Base-by-base conservation (phyloP, 2,797 vertebrate genomes). In the Sebastes oblongus region DNA sequence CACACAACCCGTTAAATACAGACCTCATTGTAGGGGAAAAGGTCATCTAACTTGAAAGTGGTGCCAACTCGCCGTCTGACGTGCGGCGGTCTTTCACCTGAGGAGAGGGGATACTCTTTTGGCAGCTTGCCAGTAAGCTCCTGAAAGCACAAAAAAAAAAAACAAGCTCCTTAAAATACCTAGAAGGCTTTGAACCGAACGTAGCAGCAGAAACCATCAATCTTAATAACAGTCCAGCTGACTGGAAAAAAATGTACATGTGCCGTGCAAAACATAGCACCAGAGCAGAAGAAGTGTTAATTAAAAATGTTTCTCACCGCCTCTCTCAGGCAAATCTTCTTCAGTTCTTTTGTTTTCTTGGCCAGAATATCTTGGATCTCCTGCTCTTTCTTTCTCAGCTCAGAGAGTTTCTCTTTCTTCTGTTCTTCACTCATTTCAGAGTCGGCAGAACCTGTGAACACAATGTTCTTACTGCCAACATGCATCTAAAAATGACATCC, bases 61-160 rank as follows among this genome's bases (percentile, higher is more conserved):
- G 98, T 97, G 58, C 98, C 98, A 20, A 99, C 95, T 8, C 98
- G 95, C 66, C 96, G 96, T 61, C 98, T 94, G 92, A 99, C 92
- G 75, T 95, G 97, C 4, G 98, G 98, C 20, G 96, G 96, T 54
- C 96, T 97, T 92, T 99, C 98, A 3, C 98, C 98, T 18, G 95
- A 77, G 0, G 87, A 95, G 86, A 98, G 92, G 2, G 98, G 98
- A 88, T 99, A 99, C 84, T 99, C 98, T 86, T 97, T 97, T 16
- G 98, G 98, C 88, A 99, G 95, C 88, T 96, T 97, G 59, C 98
- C 98, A 0, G 98, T 99, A 61, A 99, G 94, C 86, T 99, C 98
- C 98, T 99, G 85, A 81, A 82, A 86, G 71, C 56, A 85, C 66
- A 72, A 73, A 52, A 82, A 82, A 82, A 22, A 25, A 76, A 66